phyloP scores from a whole-genome alignment of 1,140 invertebrate species.

The Neodiprion fabricii region DNA sequence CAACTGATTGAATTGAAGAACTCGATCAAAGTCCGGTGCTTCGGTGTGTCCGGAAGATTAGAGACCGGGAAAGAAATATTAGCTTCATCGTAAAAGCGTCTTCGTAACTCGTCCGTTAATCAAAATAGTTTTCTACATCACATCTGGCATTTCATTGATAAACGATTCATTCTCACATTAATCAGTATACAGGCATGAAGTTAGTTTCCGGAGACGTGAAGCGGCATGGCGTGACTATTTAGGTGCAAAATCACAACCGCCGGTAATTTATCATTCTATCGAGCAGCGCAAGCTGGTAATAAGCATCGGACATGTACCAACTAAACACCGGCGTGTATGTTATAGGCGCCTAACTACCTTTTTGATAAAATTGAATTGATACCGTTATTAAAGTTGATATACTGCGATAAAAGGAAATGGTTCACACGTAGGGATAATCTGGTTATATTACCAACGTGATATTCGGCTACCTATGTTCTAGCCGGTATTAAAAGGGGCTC shows the following conservation, averaged over 20 bases:
- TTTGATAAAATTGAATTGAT: background rate
- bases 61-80: background rate
- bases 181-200: background rate
- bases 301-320: background rate
- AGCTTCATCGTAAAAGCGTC: background rate
- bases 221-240: background rate
- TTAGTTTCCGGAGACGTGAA: background rate
- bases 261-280: background rate
- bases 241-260: background rate
- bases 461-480: no score
- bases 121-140: background rate
- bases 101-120: background rate
- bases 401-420: background rate
- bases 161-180: slow-evolving; percentile 3
- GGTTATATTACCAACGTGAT: background rate
- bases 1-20: background rate
- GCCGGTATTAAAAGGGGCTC: no score
- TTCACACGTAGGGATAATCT: background rate
- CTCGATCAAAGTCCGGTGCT: background rate
- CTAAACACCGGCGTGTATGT: no score
- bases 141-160: background rate
- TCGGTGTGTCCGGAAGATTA: background rate
- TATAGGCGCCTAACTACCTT: background rate
- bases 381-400: background rate
- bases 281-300: background rate